Base-by-base conservation (phyloP, 35 echinoderm and acorn worm species). In the Diadema setosum region DNA sequence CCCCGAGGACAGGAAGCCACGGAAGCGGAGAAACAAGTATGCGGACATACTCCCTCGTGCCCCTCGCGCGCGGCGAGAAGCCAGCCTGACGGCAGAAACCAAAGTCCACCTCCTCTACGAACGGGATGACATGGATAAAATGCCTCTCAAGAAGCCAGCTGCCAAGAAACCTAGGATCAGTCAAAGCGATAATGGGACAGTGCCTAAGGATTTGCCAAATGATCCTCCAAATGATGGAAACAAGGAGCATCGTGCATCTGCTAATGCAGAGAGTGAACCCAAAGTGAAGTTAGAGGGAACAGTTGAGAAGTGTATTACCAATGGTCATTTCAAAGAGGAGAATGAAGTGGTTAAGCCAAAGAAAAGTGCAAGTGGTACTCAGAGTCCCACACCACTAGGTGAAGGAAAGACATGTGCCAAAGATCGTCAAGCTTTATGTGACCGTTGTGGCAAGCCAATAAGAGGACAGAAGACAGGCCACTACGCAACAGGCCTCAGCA, bases 71-170 rank as follows among this genome's bases (percentile, higher is more conserved):
- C 70, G 95, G 17, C 88, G 95, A 26, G 78, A 91, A 32, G 95
- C 95, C 12, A 97, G 95, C 58, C 75, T 97, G 8, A 92, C 92
- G 12, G 95, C 95, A 30, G 95, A 97, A 87, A 97, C 95, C 4
- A 97, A 97, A 85, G 88, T 91, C n/a, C 88, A 94, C 84, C 75
- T 97, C n/a, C 63, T 97, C 36, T 93, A 86, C 76, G 95, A 97
- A 61, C 93, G 85, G 67, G 87, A 97, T 59, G 89, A 91, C 12
- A 39, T 75, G 6, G 70, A 78, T 20, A 55, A 59, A 58, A 80
- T 50, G 37, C 74, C 86, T 8, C 46, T n/a, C 3, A 94, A 86
- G 61, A 90, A 80, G 42, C 43, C 85, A 15, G 43, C 80, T 29
- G 63, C 60, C 33, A 60, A 83, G 75, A 91, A 65, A 87, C 49